These are phyloP conservation scores for Trissoscelio sp. DNA, from an alignment of 2,888 invertebrate species.

Conservation along the genomic window DNA sequence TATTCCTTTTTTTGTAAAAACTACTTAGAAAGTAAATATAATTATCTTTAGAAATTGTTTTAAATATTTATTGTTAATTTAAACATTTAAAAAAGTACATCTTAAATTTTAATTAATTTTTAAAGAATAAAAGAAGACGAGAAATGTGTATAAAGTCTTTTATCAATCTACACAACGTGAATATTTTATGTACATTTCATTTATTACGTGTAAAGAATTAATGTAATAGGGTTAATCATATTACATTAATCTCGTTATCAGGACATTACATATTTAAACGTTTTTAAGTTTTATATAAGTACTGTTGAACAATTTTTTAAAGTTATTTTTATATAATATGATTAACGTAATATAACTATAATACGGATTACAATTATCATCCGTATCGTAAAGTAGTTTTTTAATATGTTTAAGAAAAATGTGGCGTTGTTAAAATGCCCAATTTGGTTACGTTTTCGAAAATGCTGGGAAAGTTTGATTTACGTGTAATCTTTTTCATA, in stretches of 20 bases:
- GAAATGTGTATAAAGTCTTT: not conserved
- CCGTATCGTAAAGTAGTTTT: not conserved
- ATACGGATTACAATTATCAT: not conserved
- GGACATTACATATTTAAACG: slow-evolving; percentile 2
- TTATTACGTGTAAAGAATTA: not conserved
- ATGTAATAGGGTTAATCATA: not conserved
- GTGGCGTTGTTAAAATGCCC: not conserved
- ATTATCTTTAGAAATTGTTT: not conserved
- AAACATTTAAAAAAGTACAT: no score
- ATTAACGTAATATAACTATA: not conserved
- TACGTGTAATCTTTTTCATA: slow-evolving; percentile 9
- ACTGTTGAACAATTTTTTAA: no score
- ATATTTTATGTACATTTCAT: slow-evolving; percentile 3
- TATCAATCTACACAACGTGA: not conserved
- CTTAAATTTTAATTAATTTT: not conserved
- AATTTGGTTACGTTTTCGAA: slow-evolving; percentile 19
- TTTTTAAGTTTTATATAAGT: not conserved
- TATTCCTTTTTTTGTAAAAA: not conserved
- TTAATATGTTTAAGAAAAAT: not conserved
- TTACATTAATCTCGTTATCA: not conserved
- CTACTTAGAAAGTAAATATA: not conserved
- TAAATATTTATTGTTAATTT: not conserved
- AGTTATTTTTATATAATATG: not conserved
- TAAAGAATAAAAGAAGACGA: not conserved
- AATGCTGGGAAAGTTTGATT: slow-evolving; percentile 30